Evolutionary conservation across 1,140 invertebrate species (phyloP).

Genomic region (Drosophila cardini): DNA sequence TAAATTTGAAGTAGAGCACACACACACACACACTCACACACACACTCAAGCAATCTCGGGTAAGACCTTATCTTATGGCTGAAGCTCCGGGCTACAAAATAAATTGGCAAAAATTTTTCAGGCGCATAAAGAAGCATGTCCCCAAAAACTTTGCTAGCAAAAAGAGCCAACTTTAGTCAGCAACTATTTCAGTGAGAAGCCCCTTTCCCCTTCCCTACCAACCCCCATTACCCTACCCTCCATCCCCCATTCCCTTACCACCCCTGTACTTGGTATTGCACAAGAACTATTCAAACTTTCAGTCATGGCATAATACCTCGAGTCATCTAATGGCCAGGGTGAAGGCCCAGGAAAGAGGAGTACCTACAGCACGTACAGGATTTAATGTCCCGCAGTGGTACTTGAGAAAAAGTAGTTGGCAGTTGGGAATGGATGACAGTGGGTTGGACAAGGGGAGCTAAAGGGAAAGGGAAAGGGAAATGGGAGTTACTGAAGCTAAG

Average conservation of each 20-base stretch:
- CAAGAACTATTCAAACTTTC: constrained; percentile 80
- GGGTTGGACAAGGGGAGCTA: constrained; percentile 1
- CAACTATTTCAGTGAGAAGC: constrained; percentile 47
- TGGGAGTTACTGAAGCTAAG: constrained; percentile 58
- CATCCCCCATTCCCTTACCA: background rate
- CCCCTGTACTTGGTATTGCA: constrained; percentile 43
- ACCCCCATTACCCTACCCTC: background rate
- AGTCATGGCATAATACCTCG: constrained; percentile 79
- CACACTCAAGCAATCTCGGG: constrained; percentile 27
- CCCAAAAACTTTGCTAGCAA: constrained; percentile 50
- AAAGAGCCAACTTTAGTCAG: constrained; percentile 57
- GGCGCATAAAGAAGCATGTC: constrained; percentile 56
- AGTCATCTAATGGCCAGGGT: constrained; percentile 58
- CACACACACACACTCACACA: constrained; percentile 2
- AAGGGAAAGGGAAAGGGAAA: no score
- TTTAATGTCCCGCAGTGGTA: constrained; percentile 82
- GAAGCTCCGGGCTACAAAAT: constrained; percentile 50
- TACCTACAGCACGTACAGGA: constrained; percentile 66
- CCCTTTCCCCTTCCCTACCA: constrained; percentile 2
- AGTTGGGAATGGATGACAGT: constrained; percentile 46
- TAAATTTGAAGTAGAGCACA: constrained; percentile 38
- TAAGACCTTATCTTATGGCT: constrained; percentile 52
- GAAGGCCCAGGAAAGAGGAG: constrained; percentile 45
- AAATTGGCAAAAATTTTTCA: constrained; percentile 58
- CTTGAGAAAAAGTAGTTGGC: constrained; percentile 82